Evolutionary conservation across 1,140 invertebrate species (phyloP).

Genomic region (Drosophila sp.): DNA sequence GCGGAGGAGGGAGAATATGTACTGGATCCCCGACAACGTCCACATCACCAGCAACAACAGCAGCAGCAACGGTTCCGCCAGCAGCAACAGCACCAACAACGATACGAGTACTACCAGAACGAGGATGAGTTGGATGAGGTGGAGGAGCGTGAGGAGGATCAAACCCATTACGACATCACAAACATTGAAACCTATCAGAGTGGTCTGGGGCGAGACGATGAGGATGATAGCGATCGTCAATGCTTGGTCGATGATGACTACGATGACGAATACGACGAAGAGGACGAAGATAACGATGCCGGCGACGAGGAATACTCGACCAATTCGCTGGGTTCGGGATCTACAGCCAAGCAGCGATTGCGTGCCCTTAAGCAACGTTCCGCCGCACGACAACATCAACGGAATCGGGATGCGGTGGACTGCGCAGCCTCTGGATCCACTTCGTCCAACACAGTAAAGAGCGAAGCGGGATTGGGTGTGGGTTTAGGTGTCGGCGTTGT

Average conservation of each 20-base stretch:
- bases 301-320: conserved; percentile 77
- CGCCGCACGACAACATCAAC: conserved; percentile 52
- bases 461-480: conserved; percentile 50
- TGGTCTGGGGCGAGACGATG: conserved; percentile 62
- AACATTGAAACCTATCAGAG: conserved; percentile 82
- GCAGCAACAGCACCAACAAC: conserved; percentile 62
- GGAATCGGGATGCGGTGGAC: conserved; percentile 64
- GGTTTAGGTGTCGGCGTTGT: conserved; percentile 34
- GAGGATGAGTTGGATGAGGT: conserved; percentile 61
- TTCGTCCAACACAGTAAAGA: conserved; percentile 77
- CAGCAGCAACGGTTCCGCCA: conserved; percentile 59
- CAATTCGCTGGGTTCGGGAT: conserved; percentile 71
- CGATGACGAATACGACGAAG: conserved; percentile 62
- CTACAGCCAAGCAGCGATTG: conserved; percentile 66
- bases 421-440: conserved; percentile 62
- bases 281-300: conserved; percentile 76
- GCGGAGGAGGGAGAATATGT: conserved; percentile 39
- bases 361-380: conserved; percentile 72
- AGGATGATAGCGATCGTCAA: conserved; percentile 77
- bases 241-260: conserved; percentile 70
- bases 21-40: conserved; percentile 51
- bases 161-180: conserved; percentile 79
- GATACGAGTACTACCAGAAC: conserved; percentile 76
- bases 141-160: conserved; percentile 79
- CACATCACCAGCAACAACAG: conserved; percentile 43